A percentile compares a stretch with the other conserved stretches of the same genome.
Conservation (phyloP, 2,888 invertebrate genomes). For the Pocota personata region DNA sequence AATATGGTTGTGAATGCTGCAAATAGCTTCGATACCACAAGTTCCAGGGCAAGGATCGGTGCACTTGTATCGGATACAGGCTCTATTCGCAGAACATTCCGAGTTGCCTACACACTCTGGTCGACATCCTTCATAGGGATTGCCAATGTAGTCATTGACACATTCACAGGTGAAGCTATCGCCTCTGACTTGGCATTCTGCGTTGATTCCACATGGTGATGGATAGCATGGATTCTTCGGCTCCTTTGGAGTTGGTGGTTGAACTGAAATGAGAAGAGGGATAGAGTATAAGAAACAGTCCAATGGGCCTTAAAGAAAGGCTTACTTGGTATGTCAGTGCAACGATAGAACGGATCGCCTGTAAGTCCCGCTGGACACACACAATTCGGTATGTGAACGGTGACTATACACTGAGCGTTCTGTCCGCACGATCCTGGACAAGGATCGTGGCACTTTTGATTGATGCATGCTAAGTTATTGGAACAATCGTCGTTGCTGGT, state of each 20-base stretch:
- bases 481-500: constrained; percentile 88
- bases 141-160: constrained; percentile 88
- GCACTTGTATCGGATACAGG: constrained; percentile 92
- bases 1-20: constrained; percentile 89
- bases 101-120: constrained; percentile 94
- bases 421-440: constrained; percentile 91
- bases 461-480: constrained; percentile 87
- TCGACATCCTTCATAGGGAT: constrained; percentile 89
- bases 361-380: constrained; percentile 86
- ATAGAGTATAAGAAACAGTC: neutral
- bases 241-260: constrained; percentile 75
- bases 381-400: constrained; percentile 90
- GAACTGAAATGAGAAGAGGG: constrained; percentile 74
- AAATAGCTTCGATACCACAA: constrained; percentile 92
- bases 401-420: constrained; percentile 89
- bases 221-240: constrained; percentile 87
- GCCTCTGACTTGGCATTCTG: constrained; percentile 85
- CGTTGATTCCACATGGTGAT: constrained; percentile 89
- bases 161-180: constrained; percentile 85
- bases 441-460: constrained; percentile 89
- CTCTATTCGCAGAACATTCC: constrained; percentile 92
- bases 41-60: constrained; percentile 92
- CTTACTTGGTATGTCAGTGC: constrained; percentile 82
- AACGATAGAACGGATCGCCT: constrained; percentile 90
- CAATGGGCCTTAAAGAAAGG: constrained; percentile 42